Evolutionary conservation across 2,888 invertebrate genomes (phyloP).

Genomic region (Allolobophora icterica): DNA sequence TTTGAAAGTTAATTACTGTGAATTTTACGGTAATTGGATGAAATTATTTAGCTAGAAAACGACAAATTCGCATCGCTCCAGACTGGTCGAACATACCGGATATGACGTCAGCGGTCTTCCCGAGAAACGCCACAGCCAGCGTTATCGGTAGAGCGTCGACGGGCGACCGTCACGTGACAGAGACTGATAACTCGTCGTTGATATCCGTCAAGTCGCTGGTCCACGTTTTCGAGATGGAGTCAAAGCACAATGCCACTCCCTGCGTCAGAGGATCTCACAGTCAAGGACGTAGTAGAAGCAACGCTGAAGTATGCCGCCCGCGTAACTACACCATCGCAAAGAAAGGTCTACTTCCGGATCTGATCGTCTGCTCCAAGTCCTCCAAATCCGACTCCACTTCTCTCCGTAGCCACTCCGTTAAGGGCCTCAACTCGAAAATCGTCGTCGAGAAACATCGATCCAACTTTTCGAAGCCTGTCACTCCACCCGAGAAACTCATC

Average conservation of each 20-base stretch:
- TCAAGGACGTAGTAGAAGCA: constrained; percentile 7
- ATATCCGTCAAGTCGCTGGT: neutral
- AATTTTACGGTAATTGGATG: no score
- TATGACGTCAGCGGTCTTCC: neutral
- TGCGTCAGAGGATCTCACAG: neutral
- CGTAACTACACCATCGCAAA: neutral
- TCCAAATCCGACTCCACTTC: neutral
- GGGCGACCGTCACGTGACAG: neutral
- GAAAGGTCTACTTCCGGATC: neutral
- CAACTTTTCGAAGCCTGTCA: neutral
- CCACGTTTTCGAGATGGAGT: constrained; percentile 23
- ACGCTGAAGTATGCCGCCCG: neutral
- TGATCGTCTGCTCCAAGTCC: constrained; percentile 1
- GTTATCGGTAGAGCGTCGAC: neutral
- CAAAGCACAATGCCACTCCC: neutral
- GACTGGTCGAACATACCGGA: neutral
- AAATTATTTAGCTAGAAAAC: no score
- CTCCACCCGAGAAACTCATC: neutral
- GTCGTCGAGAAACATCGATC: neutral
- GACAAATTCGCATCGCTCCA: no score
- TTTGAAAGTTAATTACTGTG: no score
- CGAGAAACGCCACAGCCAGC: neutral
- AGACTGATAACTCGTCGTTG: neutral
- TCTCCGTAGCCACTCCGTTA: neutral
- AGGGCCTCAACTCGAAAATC: neutral